These are phyloP conservation scores for Drosophila jambulina DNA, from an alignment of 1,140 invertebrate genomes.

Conservation along the genomic window DNA sequence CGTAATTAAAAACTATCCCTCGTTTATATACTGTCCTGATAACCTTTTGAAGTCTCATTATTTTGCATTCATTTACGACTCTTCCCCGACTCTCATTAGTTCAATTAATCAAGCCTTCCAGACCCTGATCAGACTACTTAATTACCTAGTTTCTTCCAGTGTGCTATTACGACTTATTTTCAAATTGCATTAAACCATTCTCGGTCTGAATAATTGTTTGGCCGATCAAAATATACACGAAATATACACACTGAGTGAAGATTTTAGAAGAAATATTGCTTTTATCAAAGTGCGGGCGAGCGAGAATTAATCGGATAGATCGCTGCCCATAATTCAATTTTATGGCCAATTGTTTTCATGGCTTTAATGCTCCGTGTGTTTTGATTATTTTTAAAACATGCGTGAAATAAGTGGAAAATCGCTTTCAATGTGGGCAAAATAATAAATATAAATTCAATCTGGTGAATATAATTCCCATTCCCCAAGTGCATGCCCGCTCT, in stretches of 20 bases:
- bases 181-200: slow-evolving; percentile 20
- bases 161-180: slow-evolving; percentile 9
- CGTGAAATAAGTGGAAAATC: not conserved
- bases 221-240: slow-evolving; percentile 33
- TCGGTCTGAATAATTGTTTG: slow-evolving; percentile 25
- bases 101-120: not conserved
- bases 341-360: slow-evolving; percentile 56
- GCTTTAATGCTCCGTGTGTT: slow-evolving; percentile 40
- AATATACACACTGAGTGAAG: slow-evolving; percentile 4
- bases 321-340: slow-evolving; percentile 62
- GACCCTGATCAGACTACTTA: slow-evolving; percentile 14
- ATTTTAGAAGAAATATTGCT: slow-evolving; percentile 34
- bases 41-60: not conserved
- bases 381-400: slow-evolving; percentile 45
- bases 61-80: not conserved
- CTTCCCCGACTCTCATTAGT: not conserved
- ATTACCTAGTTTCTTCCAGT: not conserved
- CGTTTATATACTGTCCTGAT: not conserved
- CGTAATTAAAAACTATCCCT: not conserved
- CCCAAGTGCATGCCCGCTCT: slow-evolving; percentile 22
- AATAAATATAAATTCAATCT: slow-evolving; percentile 12
- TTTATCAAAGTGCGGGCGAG: slow-evolving; percentile 23
- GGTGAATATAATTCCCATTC: slow-evolving; percentile 4
- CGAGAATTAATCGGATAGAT: slow-evolving; percentile 40
- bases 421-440: not conserved